A percentile compares a stretch with the other conserved stretches of the same genome.
These are phyloP conservation scores for Penaeus vannamei DNA, from an alignment of 1,140 invertebrate species.

Conservation along the genomic window DNA sequence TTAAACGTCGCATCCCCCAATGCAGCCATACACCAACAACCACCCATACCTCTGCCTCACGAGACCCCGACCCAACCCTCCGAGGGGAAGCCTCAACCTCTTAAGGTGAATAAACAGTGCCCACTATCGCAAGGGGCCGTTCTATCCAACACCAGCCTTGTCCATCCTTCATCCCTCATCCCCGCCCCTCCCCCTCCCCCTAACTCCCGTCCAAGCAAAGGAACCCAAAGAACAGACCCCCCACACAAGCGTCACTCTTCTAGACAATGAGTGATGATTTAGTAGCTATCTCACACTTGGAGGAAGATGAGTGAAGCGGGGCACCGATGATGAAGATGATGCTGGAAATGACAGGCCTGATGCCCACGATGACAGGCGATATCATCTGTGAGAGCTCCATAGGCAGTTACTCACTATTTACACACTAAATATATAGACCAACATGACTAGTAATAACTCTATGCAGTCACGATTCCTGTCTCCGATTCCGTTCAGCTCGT, in stretches of 20 bases:
- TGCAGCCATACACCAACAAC: too few species aligned
- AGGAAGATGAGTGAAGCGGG: constrained; percentile 33
- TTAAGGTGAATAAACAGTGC: too few species aligned
- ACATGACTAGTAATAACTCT: constrained; percentile 55
- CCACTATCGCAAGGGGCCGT: too few species aligned
- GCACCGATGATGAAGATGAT: neutral
- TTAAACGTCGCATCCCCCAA: too few species aligned
- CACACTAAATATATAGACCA: constrained; percentile 44
- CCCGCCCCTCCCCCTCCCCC: too few species aligned
- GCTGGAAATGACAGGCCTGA: constrained; percentile 5
- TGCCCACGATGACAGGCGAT: neutral
- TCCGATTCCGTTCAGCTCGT: constrained; percentile 27
- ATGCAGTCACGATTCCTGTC: constrained; percentile 48
- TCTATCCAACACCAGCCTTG: too few species aligned
- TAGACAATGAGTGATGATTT: neutral
- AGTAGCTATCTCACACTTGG: constrained; percentile 31
- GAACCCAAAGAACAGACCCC: neutral
- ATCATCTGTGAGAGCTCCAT: neutral
- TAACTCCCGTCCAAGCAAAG: too few species aligned
- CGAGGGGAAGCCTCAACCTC: too few species aligned
- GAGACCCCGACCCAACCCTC: too few species aligned
- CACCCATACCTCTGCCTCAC: too few species aligned
- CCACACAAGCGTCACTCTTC: neutral
- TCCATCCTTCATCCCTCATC: too few species aligned
- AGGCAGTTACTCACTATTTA: constrained; percentile 42